Evolutionary conservation across 1,140 invertebrate genomes (phyloP).

Genomic region (Penaeus vannamei): DNA sequence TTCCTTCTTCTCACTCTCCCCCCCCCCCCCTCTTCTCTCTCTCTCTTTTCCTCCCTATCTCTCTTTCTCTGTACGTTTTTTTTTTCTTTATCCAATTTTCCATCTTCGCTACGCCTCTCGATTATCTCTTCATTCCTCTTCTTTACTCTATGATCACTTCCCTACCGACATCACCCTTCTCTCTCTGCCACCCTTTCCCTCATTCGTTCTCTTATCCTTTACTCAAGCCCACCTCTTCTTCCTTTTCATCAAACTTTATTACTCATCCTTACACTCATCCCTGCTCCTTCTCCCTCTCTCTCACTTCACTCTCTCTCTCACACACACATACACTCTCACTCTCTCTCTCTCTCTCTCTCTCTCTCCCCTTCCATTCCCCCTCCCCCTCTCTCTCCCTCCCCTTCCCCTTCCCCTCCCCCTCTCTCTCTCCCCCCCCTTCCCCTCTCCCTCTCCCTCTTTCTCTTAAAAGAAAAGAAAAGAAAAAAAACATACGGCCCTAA

Average conservation of each 20-base stretch:
- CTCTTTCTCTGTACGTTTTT: constrained; percentile 36
- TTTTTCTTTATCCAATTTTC: constrained; percentile 20
- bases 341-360: constrained; percentile 36
- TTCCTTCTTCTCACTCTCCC: no score
- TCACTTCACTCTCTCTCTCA: constrained; percentile 37
- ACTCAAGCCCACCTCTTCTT: no score
- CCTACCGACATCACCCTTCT: no score
- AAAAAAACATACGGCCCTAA: no score
- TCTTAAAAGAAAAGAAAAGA: no score
- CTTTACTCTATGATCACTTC: no score
- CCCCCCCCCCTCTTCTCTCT: not conserved
- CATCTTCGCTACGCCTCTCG: not conserved
- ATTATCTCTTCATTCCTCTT: no score
- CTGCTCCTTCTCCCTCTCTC: constrained; percentile 19
- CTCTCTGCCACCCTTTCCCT: no score
- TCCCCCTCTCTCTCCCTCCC: not conserved
- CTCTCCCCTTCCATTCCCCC: constrained; percentile 24
- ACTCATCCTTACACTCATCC: not conserved
- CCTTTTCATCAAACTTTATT: no score
- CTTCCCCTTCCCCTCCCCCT: not conserved
- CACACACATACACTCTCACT: constrained; percentile 24
- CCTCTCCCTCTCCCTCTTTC: no score
- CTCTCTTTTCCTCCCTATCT: constrained; percentile 5
- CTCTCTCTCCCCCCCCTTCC: constrained; percentile 1
- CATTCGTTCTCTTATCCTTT: no score